phyloP scores from a whole-genome alignment of 2,113 vertebrate genomes.

The Eurystomus gularis region DNA sequence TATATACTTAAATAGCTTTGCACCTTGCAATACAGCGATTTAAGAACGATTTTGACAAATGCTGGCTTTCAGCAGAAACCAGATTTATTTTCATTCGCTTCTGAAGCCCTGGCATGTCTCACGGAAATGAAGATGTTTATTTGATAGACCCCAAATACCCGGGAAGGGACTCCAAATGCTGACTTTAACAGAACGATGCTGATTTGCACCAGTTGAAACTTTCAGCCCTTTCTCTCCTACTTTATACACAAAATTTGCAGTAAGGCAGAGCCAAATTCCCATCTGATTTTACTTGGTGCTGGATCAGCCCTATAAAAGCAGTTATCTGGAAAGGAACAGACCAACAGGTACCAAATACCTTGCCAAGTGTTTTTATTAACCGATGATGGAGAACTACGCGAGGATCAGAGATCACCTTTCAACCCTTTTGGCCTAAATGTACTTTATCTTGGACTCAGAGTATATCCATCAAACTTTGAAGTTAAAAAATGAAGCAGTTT shows the following conservation, averaged over 20 bases:
- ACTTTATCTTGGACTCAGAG: slow-evolving; percentile 48
- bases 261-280: neutral
- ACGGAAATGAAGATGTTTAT: slow-evolving; percentile 29
- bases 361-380: slow-evolving; percentile 19
- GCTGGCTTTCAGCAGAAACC: neutral
- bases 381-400: neutral
- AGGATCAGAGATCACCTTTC: slow-evolving; percentile 24
- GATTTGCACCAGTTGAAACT: neutral
- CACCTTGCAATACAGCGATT: neutral
- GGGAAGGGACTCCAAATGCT: neutral
- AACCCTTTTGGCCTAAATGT: slow-evolving; percentile 20
- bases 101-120: neutral
- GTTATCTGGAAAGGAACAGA: neutral
- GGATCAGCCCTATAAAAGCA: neutral
- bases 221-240: neutral
- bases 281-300: neutral
- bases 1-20: neutral
- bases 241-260: neutral
- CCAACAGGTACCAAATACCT: neutral
- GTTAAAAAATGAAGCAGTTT: neutral
- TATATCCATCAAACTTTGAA: neutral
- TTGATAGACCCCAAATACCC: neutral
- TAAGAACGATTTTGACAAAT: neutral
- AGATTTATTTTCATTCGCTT: neutral
- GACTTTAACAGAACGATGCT: neutral